Conservation (phyloP, 2,888 invertebrate genomes). For the Synanthedon andrenaeformis region DNA sequence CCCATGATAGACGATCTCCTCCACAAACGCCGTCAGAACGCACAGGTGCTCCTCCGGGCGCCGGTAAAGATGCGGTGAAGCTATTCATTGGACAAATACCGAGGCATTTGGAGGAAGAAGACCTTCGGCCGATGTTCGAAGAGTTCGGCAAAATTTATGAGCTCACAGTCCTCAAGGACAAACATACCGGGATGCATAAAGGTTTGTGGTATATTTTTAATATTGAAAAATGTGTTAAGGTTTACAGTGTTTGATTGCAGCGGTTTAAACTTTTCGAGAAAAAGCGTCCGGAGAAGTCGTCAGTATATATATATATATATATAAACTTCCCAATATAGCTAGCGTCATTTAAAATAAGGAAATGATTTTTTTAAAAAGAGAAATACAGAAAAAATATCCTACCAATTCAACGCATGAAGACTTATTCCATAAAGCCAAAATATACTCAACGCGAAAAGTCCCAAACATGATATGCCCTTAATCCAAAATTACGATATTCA, state of each 20-base stretch:
- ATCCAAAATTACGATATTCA: too few species aligned
- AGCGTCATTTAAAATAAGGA: too few species aligned
- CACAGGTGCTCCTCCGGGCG: conserved; percentile 55
- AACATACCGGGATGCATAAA: conserved; percentile 96
- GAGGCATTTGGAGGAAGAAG: conserved; percentile 87
- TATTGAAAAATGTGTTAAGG: neutral
- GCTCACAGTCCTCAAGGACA: conserved; percentile 93
- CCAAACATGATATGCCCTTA: too few species aligned
- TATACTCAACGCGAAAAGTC: too few species aligned
- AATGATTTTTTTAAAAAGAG: too few species aligned
- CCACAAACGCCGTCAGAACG: conserved; percentile 54
- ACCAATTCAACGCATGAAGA: too few species aligned
- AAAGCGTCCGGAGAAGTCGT: neutral
- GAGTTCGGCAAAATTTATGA: conserved; percentile 95
- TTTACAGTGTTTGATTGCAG: neutral
- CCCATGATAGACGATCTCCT: conserved; percentile 30
- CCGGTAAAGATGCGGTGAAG: conserved; percentile 77
- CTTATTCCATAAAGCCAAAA: too few species aligned
- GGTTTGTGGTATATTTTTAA: conserved; percentile 56
- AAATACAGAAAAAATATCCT: too few species aligned
- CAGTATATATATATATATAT: neutral
- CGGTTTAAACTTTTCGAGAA: neutral
- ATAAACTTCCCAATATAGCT: too few species aligned
- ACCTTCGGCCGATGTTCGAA: conserved; percentile 90
- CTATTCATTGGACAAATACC: conserved; percentile 95